Percentiles rank a stretch among this genome's conserved stretches.
phyloP scores from a whole-genome alignment of 1,140 invertebrate species.

The Philotrypesis tridentata region DNA sequence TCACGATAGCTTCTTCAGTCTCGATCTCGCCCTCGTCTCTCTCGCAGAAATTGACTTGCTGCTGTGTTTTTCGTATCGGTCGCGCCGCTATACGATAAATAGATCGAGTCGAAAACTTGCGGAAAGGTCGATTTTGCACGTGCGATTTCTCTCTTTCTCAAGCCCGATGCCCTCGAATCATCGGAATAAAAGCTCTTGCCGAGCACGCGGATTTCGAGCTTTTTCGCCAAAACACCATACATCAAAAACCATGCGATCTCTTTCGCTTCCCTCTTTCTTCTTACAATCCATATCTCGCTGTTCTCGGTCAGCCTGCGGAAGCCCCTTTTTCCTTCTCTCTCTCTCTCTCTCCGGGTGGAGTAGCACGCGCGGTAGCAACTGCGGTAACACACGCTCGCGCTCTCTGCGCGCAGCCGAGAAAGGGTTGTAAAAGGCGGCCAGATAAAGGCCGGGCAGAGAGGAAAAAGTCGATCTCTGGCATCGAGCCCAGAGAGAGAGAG shows the following conservation, averaged over 20 bases:
- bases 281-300: constrained; percentile 12
- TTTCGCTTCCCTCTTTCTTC: no score
- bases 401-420: constrained; percentile 11
- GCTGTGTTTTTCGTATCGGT: no score
- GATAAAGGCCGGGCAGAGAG: constrained; percentile 13
- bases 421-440: constrained; percentile 27
- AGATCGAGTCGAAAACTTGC: no score
- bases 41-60: not conserved
- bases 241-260: not conserved
- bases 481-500: constrained; percentile 9
- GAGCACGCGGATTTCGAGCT: no score
- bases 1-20: not conserved
- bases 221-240: not conserved
- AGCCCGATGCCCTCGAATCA: no score
- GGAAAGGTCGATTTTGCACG: no score
- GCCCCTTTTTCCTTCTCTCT: constrained; percentile 4
- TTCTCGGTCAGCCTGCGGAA: not conserved
- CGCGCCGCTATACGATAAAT: no score
- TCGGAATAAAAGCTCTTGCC: no score
- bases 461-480: constrained; percentile 12
- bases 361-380: no score
- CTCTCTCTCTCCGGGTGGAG: no score
- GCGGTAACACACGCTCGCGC: no score
- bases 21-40: not conserved
- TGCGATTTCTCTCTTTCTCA: no score